A percentile compares a stretch with the other conserved stretches of the same genome.
phyloP scores from a whole-genome alignment of 2,113 vertebrate genomes.

The Chloroceryle aenea region DNA sequence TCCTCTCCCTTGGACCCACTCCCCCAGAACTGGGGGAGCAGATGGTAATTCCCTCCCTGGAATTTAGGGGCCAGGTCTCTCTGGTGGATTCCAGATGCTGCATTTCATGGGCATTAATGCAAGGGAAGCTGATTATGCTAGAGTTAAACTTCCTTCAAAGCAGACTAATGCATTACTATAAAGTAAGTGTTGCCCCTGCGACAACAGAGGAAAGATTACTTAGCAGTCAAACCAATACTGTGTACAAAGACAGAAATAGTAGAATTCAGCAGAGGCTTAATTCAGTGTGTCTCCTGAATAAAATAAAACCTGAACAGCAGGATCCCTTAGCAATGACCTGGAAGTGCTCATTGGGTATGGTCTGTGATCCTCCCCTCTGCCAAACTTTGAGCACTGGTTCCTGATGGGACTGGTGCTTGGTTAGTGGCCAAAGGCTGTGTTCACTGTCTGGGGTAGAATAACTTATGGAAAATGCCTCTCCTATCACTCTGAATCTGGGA shows the following conservation, averaged over 20 bases:
- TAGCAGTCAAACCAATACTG: not conserved
- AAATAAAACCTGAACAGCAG: not conserved
- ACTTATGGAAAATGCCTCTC: not conserved
- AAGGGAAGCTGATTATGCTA: not conserved
- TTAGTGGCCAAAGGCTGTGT: not conserved
- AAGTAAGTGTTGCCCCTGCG: not conserved
- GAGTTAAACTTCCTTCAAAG: not conserved
- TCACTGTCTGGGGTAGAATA: not conserved
- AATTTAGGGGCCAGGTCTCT: not conserved
- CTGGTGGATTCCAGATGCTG: not conserved
- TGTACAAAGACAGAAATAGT: not conserved
- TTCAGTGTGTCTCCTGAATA: not conserved
- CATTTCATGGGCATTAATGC: not conserved
- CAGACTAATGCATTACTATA: not conserved
- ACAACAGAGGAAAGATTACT: not conserved
- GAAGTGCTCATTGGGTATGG: not conserved
- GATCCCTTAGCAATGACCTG: not conserved
- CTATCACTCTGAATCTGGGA: not conserved
- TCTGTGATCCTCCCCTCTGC: not conserved
- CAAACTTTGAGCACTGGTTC: not conserved
- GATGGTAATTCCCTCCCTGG: not conserved
- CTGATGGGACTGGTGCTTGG: not conserved
- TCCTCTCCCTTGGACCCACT: rapidly evolving
- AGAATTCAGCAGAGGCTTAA: not conserved
- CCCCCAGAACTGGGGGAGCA: not conserved